Evolutionary conservation across 2,797 vertebrate genomes (phyloP), one percentile per base, ranked within the genome.

Genomic region (Pyrocephalus nanus): DNA sequence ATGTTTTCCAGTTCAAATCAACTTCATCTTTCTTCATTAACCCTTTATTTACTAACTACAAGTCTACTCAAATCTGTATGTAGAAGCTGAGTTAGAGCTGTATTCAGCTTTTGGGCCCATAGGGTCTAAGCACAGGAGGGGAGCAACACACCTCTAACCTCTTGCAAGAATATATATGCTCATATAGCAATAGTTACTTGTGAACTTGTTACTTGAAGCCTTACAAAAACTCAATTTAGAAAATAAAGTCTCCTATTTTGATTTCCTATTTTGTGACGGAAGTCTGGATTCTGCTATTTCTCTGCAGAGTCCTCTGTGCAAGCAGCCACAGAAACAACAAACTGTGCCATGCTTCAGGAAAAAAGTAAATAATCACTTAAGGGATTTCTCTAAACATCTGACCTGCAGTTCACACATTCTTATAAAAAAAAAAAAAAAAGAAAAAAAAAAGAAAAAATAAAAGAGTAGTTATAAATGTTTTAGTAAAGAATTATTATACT

Each of bases 291-390:
- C 92, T 89, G 81, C 71, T 65, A 5, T 77, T 96, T 88, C 93
- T 94, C 92, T 85, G 43, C 62, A 90, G 65, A 94, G 51, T 51
- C 77, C 51, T 69, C 57, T 76, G 55, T 69, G 61, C 60, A 94
- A 94, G 73, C 82, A 92, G 74, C 29, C 84, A 92, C 66, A 95
- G 93, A 78, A 93, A 86, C 73, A 90, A 79, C 77, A 93, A 95
- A 92, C 86, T 66, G 62, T 89, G 82, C 47, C 79, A 89, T 80
- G 74, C 78, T 87, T 70, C 73, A 88, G 54, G 43, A 71, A 83
- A 70, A 91, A 91, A 55, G 70, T 62, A 94, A 96, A 94, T 80
- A 96, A 92, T 91, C 88, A 89, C 71, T 92, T 93, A 70, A 83
- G 60, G 73, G 88, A 88, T 85, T 93, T 94, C 75, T 95, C 88